These are phyloP conservation scores for Syngnathus typhle DNA, from an alignment of 2,113 vertebrate genomes.

Conservation along the genomic window DNA sequence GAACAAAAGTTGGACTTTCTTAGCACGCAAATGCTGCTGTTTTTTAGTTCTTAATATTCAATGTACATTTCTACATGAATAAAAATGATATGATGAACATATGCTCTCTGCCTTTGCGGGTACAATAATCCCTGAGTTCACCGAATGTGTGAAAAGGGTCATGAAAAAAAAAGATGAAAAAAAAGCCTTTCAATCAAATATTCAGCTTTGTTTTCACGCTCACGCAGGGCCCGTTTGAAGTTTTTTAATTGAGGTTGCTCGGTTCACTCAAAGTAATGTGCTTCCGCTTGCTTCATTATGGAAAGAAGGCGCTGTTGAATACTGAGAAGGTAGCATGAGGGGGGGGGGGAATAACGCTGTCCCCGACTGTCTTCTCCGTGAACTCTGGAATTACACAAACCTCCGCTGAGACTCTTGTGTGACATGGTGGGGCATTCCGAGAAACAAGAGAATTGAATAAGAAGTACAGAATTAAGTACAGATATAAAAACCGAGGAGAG, in stretches of 20 bases:
- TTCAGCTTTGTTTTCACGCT: slow-evolving; percentile 38
- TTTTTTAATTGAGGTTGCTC: slow-evolving; percentile 63
- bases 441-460: slow-evolving; percentile 17
- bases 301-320: slow-evolving; percentile 36
- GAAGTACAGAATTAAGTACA: too few relatives aligned
- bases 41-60: background rate
- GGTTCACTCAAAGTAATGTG: slow-evolving; percentile 41
- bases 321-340: slow-evolving; percentile 38
- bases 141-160: slow-evolving; percentile 2
- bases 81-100: background rate
- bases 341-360: slow-evolving; percentile 17
- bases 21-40: background rate
- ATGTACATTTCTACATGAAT: background rate
- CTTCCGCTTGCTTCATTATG: slow-evolving; percentile 45
- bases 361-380: slow-evolving; percentile 24
- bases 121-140: slow-evolving; percentile 2
- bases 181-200: slow-evolving; percentile 38
- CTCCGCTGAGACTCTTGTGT: slow-evolving; percentile 12
- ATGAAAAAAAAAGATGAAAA: slow-evolving; percentile 5
- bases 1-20: slow-evolving; percentile 9
- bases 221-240: slow-evolving; percentile 43
- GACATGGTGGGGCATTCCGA: background rate
- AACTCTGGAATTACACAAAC: slow-evolving; percentile 20
- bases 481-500: slow-evolving; percentile 21
- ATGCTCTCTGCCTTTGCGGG: background rate